Base-by-base conservation (phyloP, 2,113 vertebrate species). In the Sapajus apella region DNA sequence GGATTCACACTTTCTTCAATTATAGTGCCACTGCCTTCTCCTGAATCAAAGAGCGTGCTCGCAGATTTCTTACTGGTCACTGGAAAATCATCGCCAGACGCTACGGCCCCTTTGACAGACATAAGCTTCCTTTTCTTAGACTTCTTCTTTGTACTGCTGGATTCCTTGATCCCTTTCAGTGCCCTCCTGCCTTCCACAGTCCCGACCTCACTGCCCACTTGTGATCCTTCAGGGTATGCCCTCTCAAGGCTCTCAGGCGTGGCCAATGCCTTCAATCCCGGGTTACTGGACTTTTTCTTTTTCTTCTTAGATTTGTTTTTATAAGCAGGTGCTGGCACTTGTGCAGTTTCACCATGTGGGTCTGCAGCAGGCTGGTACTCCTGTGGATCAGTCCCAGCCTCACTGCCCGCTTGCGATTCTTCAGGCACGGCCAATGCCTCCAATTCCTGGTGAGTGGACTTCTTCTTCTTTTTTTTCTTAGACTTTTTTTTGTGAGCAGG, bases 251-350 rank as follows among this genome's bases (percentile, higher is more conserved):
- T 23, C 55, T 94, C 25, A 0, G 1, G 1, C 0, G 0, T 4
- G 25, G 64, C 0, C 20, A 30, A 3, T 14, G 5, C n/a, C 64
- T 50, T 61, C 0, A 12, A 10, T 1, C 93, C 89, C 18, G 1
- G 52, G 4, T 9, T 0, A 1, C 0, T 3, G 32, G 56, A 75
- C 4, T 4, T 0, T 3, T 55, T 94, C n/a, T 79, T 91, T 86
- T 81, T 70, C 0, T 64, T 37, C 90, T 95, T 92, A 18, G 90
- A 55, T 0, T 5, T 17, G 3, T 16, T 25, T 23, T 55, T 37
- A 23, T 0, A 3, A 2, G 40, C 2, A 45, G 93, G 52, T 3
- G 2, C 30, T 0, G 3, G 21, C 0, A 3, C 10, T 0, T 0
- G 27, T 0, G 3, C 0, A 9, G 1, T 13, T 21, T 4, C 55